Evolutionary conservation across 2,797 vertebrate species (phyloP).

Genomic region (Antennarius maculatus): DNA sequence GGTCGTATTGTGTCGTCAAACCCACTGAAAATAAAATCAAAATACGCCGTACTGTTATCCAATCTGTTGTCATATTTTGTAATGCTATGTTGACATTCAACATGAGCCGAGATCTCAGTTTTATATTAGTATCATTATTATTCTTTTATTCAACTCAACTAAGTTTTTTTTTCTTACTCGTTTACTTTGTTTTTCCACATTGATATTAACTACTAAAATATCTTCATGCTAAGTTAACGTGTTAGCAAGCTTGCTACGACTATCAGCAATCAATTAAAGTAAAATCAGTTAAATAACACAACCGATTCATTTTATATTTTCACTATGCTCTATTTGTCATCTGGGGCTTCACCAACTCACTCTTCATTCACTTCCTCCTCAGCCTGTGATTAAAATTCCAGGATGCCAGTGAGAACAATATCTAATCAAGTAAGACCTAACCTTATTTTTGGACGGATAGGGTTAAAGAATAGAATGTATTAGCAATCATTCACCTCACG

Average conservation of each 20-base stretch:
- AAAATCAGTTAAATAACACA: background rate
- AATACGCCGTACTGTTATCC: background rate
- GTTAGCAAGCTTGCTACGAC: background rate
- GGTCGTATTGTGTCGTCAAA: background rate
- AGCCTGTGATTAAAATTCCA: constrained; percentile 1
- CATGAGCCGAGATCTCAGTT: too few species aligned
- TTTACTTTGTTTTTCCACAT: too few species aligned
- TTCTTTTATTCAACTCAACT: too few species aligned
- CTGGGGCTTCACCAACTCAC: constrained; percentile 2
- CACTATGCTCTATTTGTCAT: background rate
- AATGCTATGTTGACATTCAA: too few species aligned
- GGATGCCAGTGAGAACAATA: background rate
- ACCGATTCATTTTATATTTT: too few species aligned
- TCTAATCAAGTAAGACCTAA: background rate
- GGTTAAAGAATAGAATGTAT: constrained; percentile 13
- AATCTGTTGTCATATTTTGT: too few species aligned
- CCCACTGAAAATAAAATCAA: background rate
- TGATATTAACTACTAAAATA: too few species aligned
- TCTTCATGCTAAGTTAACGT: background rate
- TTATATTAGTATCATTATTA: too few species aligned
- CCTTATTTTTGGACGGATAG: constrained; percentile 12
- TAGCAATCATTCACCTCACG: constrained; percentile 7
- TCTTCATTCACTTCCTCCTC: background rate
- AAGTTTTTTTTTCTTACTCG: too few species aligned
- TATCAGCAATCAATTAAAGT: background rate